Evolutionary conservation across 2,888 invertebrate genomes (phyloP), one percentile per base, ranked within the genome.

Genomic region (Lasioglossum villosulum): DNA sequence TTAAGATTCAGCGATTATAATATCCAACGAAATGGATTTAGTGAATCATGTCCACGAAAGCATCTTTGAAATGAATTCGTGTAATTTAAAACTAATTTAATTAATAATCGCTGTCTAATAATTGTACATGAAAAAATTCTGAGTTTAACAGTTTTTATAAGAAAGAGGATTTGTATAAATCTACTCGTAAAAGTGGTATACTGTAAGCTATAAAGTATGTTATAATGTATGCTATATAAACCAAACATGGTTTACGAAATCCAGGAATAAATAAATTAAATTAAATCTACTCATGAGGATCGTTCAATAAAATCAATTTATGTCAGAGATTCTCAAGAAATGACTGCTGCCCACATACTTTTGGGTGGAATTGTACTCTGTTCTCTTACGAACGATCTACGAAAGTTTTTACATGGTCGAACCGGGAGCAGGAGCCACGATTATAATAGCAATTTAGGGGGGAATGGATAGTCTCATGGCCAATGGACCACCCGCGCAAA

Each of bases 401-500:
- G 30, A 59, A 59, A 59, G 59, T 59, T 59, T 59, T 30, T 59
- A 59, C 16, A 59, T 30, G 59, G 16, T 30, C 12, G 59, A 30
- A 5, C 59, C 30, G 59, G 59, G 30, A 27, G 12, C 27, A 59
- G 27, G 27, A 14, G 23, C 10, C 48, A 27, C 39, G 23, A 63
- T 71, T 59, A 79, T 82, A 52, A 79, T 59, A 77, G 52, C 73
- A 42, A 78, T 84, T 79, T 45, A 76, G 37, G 48, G 82, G 66
- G 81, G 77, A 77, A 63, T 39, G 19, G 4, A 6, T 30, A 27
- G 59, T 80, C 85, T 75, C 68, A 63, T 56, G 52, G 77, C 56
- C 56, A 39, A 30, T 42, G 19, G 87, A 87, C 89, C 86, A 89
- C 86, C 87, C 87, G 87, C 78, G 68, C 37, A 48, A 66, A 45